Evolutionary conservation across 1,140 invertebrate species (phyloP).

Genomic region (Paraescarpia echinospica): DNA sequence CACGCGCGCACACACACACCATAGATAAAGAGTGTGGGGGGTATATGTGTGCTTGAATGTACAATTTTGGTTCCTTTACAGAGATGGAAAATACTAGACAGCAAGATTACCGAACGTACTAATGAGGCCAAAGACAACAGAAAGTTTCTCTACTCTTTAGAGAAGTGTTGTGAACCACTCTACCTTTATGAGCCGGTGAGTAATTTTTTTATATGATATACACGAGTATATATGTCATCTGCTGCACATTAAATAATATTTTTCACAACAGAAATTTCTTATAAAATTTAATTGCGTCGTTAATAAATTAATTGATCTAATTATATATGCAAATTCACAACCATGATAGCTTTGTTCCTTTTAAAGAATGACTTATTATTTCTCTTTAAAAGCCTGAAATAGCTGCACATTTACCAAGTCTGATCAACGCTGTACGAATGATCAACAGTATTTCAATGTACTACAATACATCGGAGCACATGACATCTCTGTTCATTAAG

Average conservation of each 20-base stretch:
- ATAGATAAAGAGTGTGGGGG: too few relatives aligned
- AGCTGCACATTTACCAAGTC: constrained; percentile 53
- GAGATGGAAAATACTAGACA: constrained; percentile 56
- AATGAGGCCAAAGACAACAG: constrained; percentile 94
- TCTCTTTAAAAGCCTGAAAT: constrained; percentile 47
- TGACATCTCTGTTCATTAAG: constrained; percentile 93
- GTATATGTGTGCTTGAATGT: too few relatives aligned
- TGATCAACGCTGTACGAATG: constrained; percentile 62
- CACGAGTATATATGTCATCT: not conserved
- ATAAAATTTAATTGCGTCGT: not conserved
- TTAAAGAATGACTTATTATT: not conserved
- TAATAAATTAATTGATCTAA: not conserved
- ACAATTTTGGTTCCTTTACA: constrained; percentile 25
- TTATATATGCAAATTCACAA: not conserved
- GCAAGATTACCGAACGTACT: constrained; percentile 54
- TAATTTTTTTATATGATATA: not conserved
- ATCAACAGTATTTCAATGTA: constrained; percentile 94
- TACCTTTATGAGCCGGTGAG: constrained; percentile 89
- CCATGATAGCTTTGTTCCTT: not conserved
- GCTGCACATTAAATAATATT: not conserved
- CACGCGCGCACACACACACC: too few relatives aligned
- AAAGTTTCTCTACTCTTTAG: constrained; percentile 90
- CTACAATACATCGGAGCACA: constrained; percentile 93
- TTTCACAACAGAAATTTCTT: not conserved
- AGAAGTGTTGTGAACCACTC: constrained; percentile 90